Evolutionary conservation across 2,113 vertebrate genomes (phyloP).

Genomic region (Melanotaenia duboulayi): DNA sequence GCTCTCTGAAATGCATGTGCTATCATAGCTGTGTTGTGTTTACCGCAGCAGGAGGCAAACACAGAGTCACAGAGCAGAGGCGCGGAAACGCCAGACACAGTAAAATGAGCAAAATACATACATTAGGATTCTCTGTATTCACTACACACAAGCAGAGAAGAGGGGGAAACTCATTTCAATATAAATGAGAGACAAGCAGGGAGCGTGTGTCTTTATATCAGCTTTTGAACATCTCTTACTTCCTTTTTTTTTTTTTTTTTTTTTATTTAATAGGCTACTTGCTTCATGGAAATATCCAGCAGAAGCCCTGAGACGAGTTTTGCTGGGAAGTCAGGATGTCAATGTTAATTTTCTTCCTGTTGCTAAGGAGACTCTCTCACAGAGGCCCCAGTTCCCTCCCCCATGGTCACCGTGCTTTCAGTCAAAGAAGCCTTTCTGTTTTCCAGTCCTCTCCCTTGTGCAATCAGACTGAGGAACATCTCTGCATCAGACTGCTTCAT

Average conservation of each 20-base stretch:
- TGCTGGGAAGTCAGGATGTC: constrained; percentile 82
- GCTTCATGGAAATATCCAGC: constrained; percentile 77
- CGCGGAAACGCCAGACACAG: constrained; percentile 79
- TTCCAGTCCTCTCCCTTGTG: constrained; percentile 71
- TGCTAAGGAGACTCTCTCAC: constrained; percentile 81
- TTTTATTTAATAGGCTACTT: constrained; percentile 61
- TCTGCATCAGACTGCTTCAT: constrained; percentile 65
- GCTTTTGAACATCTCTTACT: constrained; percentile 71
- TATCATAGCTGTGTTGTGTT: constrained; percentile 84
- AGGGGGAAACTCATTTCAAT: constrained; percentile 85
- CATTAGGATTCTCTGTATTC: constrained; percentile 82
- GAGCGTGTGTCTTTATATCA: constrained; percentile 79
- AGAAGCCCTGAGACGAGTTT: constrained; percentile 75
- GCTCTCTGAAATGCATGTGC: constrained; percentile 82
- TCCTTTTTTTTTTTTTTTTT: constrained; percentile 46
- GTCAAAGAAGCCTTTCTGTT: constrained; percentile 81
- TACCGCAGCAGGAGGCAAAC: constrained; percentile 84
- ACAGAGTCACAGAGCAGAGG: constrained; percentile 75
- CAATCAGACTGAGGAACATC: constrained; percentile 84
- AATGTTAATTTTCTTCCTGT: constrained; percentile 83
- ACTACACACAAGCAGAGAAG: constrained; percentile 65
- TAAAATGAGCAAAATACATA: constrained; percentile 86
- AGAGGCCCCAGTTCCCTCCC: constrained; percentile 78
- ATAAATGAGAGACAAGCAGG: constrained; percentile 84
- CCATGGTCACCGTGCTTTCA: constrained; percentile 77